Base-by-base conservation (phyloP, 53 echinoderm and acorn worm genomes). In the Pentamera pediparva region DNA sequence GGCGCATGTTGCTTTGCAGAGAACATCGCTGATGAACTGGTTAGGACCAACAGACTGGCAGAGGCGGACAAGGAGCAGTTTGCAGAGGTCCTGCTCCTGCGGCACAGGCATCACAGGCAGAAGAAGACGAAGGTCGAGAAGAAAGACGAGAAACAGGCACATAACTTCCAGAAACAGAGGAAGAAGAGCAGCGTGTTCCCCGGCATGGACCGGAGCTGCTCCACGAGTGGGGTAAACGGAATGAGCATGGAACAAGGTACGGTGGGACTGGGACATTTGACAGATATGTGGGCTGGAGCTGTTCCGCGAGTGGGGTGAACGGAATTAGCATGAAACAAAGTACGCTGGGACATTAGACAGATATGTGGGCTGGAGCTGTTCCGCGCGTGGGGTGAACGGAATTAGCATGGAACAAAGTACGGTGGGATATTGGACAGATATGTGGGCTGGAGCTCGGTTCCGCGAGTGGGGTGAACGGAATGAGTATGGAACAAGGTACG, bases 231-330 rank as follows among this genome's bases (percentile, higher is more conserved):
- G 29, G 21, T 33, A 8, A 69, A 73, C 25, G 63, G 51, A 31
- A 37, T 75, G 26, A 93, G 93, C 72, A 93, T 93, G 93, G 93
- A 93, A 37, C 86, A 89, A 89, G 86, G 93, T 93, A 56, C 10
- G 54, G 11, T 37, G 47, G 47, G 47, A 15, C 12, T 45, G 12
- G 47, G 47, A 45, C 12, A 1, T 15, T 45, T 0, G 0, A 15
- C 12, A 12, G n/a, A 0, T 12, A 12, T 12, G n/a, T 45, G 47
- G 13, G 47, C n/a, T 45, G 47, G 13, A 45, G 47, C n/a, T n/a
- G n/a, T n/a, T n/a, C n/a, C n/a, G n/a, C n/a, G n/a, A n/a, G n/a
- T n/a, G n/a, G n/a, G n/a, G n/a, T n/a, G 47, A 45, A 45, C 0
- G 1, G 47, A 45, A 45, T 12, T 45, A 45, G 12, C 13, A 12